A percentile compares a stretch with the other conserved stretches of the same genome.
phyloP scores from a whole-genome alignment of 2,888 invertebrate genomes.

The Suillia variegata region DNA sequence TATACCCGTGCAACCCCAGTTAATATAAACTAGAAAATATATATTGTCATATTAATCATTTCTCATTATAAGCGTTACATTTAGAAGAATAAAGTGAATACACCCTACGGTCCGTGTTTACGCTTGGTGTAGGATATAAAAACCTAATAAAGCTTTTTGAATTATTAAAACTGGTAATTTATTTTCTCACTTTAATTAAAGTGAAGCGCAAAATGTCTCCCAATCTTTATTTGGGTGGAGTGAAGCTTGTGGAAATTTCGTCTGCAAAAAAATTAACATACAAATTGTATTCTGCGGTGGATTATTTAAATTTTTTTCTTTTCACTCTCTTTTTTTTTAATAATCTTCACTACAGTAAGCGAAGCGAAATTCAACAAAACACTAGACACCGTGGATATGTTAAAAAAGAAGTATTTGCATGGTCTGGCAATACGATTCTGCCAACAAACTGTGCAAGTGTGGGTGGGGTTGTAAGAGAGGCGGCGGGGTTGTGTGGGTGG shows the following conservation, averaged over 20 bases:
- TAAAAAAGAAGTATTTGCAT: not conserved
- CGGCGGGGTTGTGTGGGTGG: too few relatives aligned
- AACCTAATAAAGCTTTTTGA: too few relatives aligned
- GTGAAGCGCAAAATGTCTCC: not conserved
- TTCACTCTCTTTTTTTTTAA: constrained; percentile 16
- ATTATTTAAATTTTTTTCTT: constrained; percentile 35
- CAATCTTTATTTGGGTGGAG: constrained; percentile 6
- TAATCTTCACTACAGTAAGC: not conserved
- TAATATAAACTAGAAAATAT: too few relatives aligned
- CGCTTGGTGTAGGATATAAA: too few relatives aligned
- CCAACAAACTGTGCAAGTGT: not conserved
- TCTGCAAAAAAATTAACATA: constrained; percentile 41
- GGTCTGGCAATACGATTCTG: not conserved
- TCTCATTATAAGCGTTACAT: too few relatives aligned
- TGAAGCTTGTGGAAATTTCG: constrained; percentile 35
- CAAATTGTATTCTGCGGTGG: constrained; percentile 40
- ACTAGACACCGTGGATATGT: not conserved
- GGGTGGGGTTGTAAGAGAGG: too few relatives aligned
- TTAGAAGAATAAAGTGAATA: too few relatives aligned
- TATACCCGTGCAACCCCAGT: too few relatives aligned
- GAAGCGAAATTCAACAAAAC: not conserved
- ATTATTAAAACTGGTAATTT: too few relatives aligned
- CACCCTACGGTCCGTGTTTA: too few relatives aligned
- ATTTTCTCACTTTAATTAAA: too few relatives aligned
- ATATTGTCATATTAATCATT: too few relatives aligned